Evolutionary conservation across 1,140 invertebrate species (phyloP).

Genomic region (Aphelenchoides besseyi): DNA sequence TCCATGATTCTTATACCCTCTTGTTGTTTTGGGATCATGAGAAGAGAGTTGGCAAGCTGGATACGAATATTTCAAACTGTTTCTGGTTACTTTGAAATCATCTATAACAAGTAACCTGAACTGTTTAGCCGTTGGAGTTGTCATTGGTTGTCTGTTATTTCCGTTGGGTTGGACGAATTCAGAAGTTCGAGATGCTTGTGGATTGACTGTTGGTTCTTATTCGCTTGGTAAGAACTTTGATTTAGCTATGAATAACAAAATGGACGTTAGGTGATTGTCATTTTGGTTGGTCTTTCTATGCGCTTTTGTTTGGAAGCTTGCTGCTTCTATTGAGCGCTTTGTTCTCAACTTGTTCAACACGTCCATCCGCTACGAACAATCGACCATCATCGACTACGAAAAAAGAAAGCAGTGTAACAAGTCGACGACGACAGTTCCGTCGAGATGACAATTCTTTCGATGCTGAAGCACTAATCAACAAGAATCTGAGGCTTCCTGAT

Average conservation of each 20-base stretch:
- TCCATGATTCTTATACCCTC: not conserved
- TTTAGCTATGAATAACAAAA: not conserved
- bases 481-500: not conserved
- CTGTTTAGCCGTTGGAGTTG: not conserved
- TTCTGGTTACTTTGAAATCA: not conserved
- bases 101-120: not conserved
- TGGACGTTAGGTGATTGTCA: not conserved
- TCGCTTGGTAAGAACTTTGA: not conserved
- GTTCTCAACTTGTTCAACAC: not conserved
- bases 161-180: not conserved
- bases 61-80: not conserved
- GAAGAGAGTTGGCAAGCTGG: not conserved
- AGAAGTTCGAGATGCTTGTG: slow-evolving; percentile 5
- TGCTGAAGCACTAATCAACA: slow-evolving; percentile 12
- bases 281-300: not conserved
- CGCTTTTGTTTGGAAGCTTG: not conserved
- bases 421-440: not conserved
- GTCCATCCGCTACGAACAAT: not conserved
- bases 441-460: not conserved
- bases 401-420: not conserved
- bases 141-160: not conserved
- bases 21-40: not conserved
- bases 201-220: not conserved
- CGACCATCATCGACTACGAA: not conserved
- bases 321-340: not conserved